These are phyloP conservation scores for Oenanthe oenanthe DNA, from an alignment of 2,113 vertebrate genomes.

Conservation along the genomic window DNA sequence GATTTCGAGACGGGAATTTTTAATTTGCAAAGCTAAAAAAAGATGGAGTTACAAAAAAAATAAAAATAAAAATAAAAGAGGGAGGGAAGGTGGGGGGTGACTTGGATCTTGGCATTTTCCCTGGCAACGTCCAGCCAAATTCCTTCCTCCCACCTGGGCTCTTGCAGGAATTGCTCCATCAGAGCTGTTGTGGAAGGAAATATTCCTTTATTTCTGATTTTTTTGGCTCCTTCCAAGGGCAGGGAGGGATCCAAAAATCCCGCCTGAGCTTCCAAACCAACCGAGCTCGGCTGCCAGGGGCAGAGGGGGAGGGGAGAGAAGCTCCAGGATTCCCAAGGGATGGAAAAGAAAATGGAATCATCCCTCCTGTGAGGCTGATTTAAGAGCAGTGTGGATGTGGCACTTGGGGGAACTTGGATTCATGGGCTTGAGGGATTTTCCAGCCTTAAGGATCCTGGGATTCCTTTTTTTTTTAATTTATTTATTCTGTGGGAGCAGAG, in stretches of 20 bases:
- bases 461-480: background rate
- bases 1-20: background rate
- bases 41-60: background rate
- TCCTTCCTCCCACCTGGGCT: too few species aligned
- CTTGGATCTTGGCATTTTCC: background rate
- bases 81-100: background rate
- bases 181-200: too few species aligned
- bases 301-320: background rate
- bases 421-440: background rate
- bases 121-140: background rate
- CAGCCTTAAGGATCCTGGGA: background rate
- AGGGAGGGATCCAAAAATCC: background rate
- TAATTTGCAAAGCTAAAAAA: slow-evolving; percentile 2
- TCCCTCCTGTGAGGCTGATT: background rate
- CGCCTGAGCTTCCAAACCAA: background rate
- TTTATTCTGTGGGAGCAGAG: background rate
- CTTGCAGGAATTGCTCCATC: background rate
- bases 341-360: background rate
- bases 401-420: background rate
- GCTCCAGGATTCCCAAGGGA: background rate
- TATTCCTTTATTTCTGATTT: background rate
- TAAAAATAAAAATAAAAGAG: background rate
- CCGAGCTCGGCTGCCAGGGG: background rate
- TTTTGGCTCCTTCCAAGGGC: background rate
- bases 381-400: background rate